Base-by-base conservation (phyloP, 2,113 vertebrate species). In the Caloenas nicobarica region DNA sequence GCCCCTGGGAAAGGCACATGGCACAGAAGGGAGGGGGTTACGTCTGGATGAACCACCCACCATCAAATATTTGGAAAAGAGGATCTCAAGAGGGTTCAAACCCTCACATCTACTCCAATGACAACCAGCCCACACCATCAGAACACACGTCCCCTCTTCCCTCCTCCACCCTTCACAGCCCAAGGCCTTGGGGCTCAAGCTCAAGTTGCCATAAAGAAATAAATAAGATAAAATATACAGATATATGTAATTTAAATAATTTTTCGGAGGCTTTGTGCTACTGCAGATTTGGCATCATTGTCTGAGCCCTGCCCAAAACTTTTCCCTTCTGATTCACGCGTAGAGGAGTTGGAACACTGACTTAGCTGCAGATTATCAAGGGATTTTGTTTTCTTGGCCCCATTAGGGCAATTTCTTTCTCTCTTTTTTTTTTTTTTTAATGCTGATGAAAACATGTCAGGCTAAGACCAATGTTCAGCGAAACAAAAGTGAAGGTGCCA, bases 31-130 rank as follows among this genome's bases (percentile, higher is more conserved):
- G 42, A 44, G 42, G 42, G 16, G 42, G 16, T 17, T 44, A 44
- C 7, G 42, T 44, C 42, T 18, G 16, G 16, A 44, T 44, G 42
- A 44, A 44, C 42, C 42, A 17, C 25, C 24, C 74, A 40, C 11
- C 11, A 22, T 23, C 0, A 1, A 58, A 17, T 57, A 53, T 33
- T 11, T 69, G 48, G 18, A 50, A 6, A 23, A 65, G 78, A 34
- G 7, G 48, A 56, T 58, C 42, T 74, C 28, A 44, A n/a, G 48
- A 31, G 8, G 9, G 16, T 56, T 48, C 53, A 44, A 81, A 58
- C 5, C 5, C 6, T 78, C 31, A 11, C 0, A 1, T 33, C 36
- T 64, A 21, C 18, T 58, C 34, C 33, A 24, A 12, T 0, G 5
- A n/a, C 12, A 54, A 23, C 24, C 11, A 73, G 10, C 24, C 34